These are phyloP conservation scores for Pteronotus mesoamericanus DNA, from an alignment of 2,797 vertebrate genomes.

Conservation along the genomic window DNA sequence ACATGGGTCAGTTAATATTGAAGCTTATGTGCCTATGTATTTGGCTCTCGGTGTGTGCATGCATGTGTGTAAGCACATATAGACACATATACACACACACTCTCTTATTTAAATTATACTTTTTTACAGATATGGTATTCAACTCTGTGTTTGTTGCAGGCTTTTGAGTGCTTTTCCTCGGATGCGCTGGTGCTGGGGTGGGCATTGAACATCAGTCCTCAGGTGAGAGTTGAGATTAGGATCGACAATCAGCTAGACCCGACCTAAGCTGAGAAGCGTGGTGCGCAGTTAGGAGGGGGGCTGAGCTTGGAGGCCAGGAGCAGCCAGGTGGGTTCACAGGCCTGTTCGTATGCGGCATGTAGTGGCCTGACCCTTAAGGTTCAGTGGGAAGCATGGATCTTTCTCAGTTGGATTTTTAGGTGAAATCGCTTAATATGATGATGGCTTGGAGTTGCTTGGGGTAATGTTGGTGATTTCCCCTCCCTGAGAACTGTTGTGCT, in stretches of 20 bases:
- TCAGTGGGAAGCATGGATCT: not conserved
- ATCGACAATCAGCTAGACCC: not conserved
- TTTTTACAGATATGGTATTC: not conserved
- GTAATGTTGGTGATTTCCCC: not conserved
- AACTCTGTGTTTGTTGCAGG: not conserved
- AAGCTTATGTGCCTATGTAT: not conserved
- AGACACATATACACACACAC: not conserved
- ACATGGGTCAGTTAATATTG: not conserved
- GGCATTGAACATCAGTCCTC: too few species aligned
- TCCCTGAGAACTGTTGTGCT: not conserved
- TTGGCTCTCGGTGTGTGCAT: not conserved
- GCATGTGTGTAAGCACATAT: accelerated
- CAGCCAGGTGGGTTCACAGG: not conserved
- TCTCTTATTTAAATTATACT: not conserved
- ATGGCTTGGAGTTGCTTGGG: not conserved
- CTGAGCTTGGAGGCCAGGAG: not conserved
- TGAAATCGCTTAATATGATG: not conserved
- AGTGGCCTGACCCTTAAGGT: too few species aligned
- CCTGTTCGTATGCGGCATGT: accelerated
- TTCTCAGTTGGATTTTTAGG: not conserved
- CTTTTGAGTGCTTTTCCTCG: not conserved
- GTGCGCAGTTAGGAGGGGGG: not conserved
- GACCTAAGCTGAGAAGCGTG: not conserved
- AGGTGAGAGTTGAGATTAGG: not conserved
- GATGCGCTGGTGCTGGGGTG: not conserved